These are phyloP conservation scores for Euschistus heros DNA, from an alignment of 1,140 invertebrate species.

Conservation along the genomic window DNA sequence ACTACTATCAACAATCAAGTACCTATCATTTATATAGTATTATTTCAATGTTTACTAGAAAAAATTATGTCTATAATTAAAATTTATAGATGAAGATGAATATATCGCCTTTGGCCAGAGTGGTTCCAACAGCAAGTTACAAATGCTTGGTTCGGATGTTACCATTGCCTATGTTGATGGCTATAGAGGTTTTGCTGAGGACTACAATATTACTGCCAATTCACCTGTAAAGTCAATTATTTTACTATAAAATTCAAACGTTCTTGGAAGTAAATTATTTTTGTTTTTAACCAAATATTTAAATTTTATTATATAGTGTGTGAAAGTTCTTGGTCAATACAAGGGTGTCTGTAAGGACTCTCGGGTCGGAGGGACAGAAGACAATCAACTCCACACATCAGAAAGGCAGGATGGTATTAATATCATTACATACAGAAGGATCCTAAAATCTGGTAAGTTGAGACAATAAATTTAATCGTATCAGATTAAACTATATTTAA, in stretches of 20 bases:
- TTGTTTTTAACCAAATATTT: constrained; percentile 12
- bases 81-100: constrained; percentile 52
- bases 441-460: constrained; percentile 56
- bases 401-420: constrained; percentile 61
- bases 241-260: neutral
- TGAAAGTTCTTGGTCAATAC: constrained; percentile 70
- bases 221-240: constrained; percentile 50
- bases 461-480: too few relatives aligned
- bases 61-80: constrained; percentile 15
- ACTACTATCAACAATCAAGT: too few relatives aligned
- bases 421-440: constrained; percentile 64
- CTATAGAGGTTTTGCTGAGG: constrained; percentile 56
- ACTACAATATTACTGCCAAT: constrained; percentile 77
- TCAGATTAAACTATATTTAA: neutral
- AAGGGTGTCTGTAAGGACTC: constrained; percentile 77
- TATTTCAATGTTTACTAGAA: too few relatives aligned
- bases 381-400: constrained; percentile 62
- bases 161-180: constrained; percentile 64
- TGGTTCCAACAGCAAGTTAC: constrained; percentile 52
- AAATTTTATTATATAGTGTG: constrained; percentile 47
- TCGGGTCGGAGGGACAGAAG: constrained; percentile 59
- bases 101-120: constrained; percentile 83
- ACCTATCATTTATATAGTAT: too few relatives aligned
- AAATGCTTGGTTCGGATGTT: constrained; percentile 80
- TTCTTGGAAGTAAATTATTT: neutral